phyloP scores from a whole-genome alignment of 2,797 vertebrate species.

The Phalanger gymnotis region DNA sequence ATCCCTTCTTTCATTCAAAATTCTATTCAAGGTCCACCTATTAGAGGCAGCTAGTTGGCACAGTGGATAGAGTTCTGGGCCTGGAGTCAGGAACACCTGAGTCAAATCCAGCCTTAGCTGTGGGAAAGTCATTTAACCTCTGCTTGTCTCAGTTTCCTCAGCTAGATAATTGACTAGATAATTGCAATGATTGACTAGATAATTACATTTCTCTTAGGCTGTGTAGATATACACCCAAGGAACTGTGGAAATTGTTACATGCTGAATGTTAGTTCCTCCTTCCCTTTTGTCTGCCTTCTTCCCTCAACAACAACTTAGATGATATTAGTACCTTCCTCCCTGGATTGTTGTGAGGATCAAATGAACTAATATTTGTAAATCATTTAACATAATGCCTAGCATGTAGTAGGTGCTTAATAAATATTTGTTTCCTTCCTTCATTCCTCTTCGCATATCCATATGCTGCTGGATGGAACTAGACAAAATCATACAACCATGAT shows the following conservation, averaged over 20 bases:
- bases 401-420: neutral
- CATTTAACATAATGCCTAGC: neutral
- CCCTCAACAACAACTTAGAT: neutral
- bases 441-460: neutral
- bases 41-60: neutral
- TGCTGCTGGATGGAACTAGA: neutral
- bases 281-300: neutral
- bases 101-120: neutral
- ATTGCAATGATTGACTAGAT: neutral
- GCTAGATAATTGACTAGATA: neutral
- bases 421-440: neutral
- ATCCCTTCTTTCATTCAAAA: neutral
- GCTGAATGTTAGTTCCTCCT: neutral
- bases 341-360: neutral
- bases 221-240: neutral
- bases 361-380: neutral
- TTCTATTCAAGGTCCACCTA: neutral
- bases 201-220: neutral
- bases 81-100: neutral
- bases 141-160: neutral
- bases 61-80: neutral
- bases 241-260: neutral
- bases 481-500: neutral
- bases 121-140: neutral
- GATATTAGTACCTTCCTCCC: neutral